phyloP scores from a whole-genome alignment of 2,888 invertebrate species.

The Epirrita christyi region DNA sequence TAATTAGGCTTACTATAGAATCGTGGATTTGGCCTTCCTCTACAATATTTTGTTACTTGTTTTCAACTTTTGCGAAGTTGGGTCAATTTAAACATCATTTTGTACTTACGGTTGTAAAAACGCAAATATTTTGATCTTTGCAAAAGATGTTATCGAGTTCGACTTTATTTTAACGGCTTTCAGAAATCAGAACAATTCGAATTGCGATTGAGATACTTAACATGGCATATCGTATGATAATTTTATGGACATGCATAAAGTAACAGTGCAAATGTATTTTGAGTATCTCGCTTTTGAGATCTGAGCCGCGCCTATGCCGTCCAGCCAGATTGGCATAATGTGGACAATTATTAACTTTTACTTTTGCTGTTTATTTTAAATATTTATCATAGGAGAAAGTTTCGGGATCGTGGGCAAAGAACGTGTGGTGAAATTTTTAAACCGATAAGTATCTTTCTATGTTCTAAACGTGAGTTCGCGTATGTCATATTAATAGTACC shows the following conservation, averaged over 20 bases:
- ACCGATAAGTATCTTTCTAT: slow-evolving; percentile 44
- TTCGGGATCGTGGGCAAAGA: slow-evolving; percentile 48
- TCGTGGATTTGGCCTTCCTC: no score
- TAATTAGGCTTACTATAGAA: no score
- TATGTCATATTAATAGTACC: slow-evolving; percentile 43
- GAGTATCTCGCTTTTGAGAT: slow-evolving; percentile 29
- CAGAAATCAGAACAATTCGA: slow-evolving; percentile 15
- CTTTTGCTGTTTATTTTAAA: slow-evolving; percentile 57
- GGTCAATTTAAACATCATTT: slow-evolving; percentile 23
- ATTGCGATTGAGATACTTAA: slow-evolving; percentile 10
- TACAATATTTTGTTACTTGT: no score
- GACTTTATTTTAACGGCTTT: slow-evolving; percentile 14
- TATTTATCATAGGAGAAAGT: slow-evolving; percentile 60
- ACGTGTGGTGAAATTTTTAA: slow-evolving; percentile 54
- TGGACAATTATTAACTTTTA: slow-evolving; percentile 71
- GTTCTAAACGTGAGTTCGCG: slow-evolving; percentile 43
- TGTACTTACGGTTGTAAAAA: slow-evolving; percentile 12
- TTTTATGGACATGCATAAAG: slow-evolving; percentile 20
- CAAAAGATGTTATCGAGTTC: slow-evolving; percentile 10
- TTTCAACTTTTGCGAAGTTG: no score
- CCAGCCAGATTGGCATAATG: slow-evolving; percentile 47
- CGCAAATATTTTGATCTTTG: slow-evolving; percentile 24
- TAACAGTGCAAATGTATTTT: slow-evolving; percentile 25
- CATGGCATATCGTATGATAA: slow-evolving; percentile 8
- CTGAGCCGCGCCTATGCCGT: slow-evolving; percentile 38